These are phyloP conservation scores for Anseranas semipalmata DNA, from an alignment of 2,113 vertebrate genomes.

Conservation along the genomic window DNA sequence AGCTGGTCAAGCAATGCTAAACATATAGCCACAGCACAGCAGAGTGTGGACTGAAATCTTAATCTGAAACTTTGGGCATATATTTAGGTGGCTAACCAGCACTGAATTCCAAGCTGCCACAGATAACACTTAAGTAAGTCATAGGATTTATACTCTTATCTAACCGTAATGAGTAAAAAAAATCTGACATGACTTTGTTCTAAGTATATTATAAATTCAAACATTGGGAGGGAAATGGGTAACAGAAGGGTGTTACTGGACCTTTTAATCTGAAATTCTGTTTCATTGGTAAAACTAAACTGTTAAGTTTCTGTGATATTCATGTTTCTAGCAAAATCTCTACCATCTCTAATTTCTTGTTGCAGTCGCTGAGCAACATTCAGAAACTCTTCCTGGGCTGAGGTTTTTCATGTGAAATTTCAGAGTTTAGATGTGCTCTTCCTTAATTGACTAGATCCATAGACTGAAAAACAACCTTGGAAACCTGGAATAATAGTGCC, in stretches of 20 bases:
- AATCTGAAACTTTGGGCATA: neutral
- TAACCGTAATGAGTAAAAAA: neutral
- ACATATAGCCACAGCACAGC: neutral
- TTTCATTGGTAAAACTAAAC: neutral
- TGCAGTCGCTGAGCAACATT: neutral
- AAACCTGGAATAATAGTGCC: constrained; percentile 43
- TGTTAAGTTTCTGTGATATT: neutral
- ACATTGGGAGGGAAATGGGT: neutral
- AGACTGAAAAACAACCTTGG: constrained; percentile 32
- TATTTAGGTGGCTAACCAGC: neutral
- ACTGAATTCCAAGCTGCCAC: neutral
- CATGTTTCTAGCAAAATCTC: neutral
- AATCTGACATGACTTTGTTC: neutral
- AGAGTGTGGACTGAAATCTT: neutral
- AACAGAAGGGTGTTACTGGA: neutral
- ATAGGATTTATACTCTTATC: neutral
- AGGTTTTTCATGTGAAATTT: neutral
- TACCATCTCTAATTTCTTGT: neutral
- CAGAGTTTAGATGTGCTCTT: neutral
- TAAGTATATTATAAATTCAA: neutral
- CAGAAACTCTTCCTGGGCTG: neutral
- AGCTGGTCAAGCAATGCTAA: neutral
- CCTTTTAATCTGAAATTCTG: neutral
- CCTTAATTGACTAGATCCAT: neutral
- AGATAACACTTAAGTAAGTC: neutral